Conservation (phyloP, 2,797 vertebrate species). For the Peromyscus nudipes region DNA sequence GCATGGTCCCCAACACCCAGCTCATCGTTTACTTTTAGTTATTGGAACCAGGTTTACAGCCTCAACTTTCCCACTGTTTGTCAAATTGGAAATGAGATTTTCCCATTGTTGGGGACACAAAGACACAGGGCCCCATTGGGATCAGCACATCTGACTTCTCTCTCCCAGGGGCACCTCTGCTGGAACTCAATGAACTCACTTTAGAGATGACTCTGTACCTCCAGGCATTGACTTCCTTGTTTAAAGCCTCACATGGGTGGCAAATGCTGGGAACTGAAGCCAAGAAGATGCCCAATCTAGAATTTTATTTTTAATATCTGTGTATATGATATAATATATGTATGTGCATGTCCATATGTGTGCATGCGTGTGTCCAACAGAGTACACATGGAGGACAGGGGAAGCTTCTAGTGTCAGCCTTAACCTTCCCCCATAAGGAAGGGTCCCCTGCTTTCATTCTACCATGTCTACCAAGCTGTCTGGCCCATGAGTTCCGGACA, state of each 20-base stretch:
- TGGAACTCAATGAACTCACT: background rate
- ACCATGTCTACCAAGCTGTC: background rate
- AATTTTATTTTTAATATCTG: background rate
- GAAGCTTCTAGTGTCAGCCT: background rate
- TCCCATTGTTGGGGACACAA: background rate
- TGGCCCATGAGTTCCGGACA: background rate
- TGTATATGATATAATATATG: background rate
- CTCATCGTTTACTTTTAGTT: background rate
- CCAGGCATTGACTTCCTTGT: background rate
- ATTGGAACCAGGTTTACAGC: background rate
- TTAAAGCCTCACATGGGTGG: background rate
- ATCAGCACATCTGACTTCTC: background rate
- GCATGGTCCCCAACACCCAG: background rate
- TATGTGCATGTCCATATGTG: background rate
- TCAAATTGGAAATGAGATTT: background rate
- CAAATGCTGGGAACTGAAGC: constrained; percentile 13
- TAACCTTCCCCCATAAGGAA: background rate
- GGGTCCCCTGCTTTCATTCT: background rate
- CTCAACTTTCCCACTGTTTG: background rate
- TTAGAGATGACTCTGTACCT: background rate
- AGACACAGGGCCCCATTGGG: background rate
- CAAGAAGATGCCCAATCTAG: background rate
- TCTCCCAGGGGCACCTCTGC: background rate
- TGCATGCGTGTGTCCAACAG: background rate
- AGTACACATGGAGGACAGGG: background rate